Base-by-base conservation (phyloP, 2,797 vertebrate genomes). In the Arnoldichthys spilopterus region DNA sequence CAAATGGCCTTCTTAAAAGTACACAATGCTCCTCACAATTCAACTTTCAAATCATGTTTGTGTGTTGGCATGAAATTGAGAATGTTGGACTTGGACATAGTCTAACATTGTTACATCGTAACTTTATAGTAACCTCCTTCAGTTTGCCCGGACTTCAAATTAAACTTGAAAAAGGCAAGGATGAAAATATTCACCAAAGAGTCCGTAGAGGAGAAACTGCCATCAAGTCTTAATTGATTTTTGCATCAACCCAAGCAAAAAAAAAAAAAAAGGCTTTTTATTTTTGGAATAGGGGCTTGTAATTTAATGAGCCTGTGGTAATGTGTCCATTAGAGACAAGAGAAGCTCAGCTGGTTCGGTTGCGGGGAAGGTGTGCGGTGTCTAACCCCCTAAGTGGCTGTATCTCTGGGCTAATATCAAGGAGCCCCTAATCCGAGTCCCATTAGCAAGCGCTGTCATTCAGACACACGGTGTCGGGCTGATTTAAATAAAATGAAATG, bases 401-500 rank as follows among this genome's bases (percentile, higher is more conserved):
- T 90, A 93, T 94, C 93, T 95, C 93, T 93, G 93, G 91, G 93
- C 94, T 96, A 94, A 95, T 96, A 95, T 95, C 93, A 95, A 96
- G 94, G 92, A 95, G 92, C 93, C 64, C 94, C 94, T 96, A 97
- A 97, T 97, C 96, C 96, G 92, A 89, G 94, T 91, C 93, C 95
- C 95, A 96, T 98, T 98, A 98, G 96, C 95, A 93, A 93, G 92
- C 87, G 94, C 98, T 98, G 97, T 98, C 98, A 98, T 98, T 98
- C 96, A 98, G 96, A 96, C 96, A 96, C 96, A 97, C 94, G 92
- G 95, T 97, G 96, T 98, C 96, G 95, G 94, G 90, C 96, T 96
- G 96, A 98, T 99, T 98, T 98, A 97, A 97, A 98, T 98, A 96
- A 98, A 98, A 97, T 97, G 94, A 98, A 97, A 98, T 99, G 98